These are phyloP conservation scores for Caenorhabditis sp. DNA, from an alignment of 2,888 invertebrate genomes.

Conservation along the genomic window DNA sequence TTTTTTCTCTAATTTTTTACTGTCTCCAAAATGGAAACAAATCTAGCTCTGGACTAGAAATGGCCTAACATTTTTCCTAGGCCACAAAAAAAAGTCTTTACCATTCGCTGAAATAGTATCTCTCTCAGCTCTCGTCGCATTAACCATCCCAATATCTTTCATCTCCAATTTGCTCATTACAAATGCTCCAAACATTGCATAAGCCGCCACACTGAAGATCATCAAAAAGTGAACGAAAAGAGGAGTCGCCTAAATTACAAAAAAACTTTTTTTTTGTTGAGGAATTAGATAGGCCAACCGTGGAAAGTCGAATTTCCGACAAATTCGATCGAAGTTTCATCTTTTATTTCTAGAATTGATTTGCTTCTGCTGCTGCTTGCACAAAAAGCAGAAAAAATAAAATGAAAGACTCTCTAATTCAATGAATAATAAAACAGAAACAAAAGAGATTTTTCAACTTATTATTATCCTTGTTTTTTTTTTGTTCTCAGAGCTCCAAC, in stretches of 20 bases:
- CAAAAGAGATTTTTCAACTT: neutral
- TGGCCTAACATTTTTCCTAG: no score
- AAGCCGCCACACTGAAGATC: slow-evolving; percentile 56
- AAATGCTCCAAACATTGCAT: slow-evolving; percentile 58
- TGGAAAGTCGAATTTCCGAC: neutral
- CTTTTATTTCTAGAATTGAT: no score
- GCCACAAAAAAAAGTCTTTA: no score
- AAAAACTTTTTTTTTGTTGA: neutral
- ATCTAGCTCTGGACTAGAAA: no score
- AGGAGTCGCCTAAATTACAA: slow-evolving; percentile 54
- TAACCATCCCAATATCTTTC: no score
- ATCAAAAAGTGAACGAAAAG: slow-evolving; percentile 60
- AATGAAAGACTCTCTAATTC: neutral
- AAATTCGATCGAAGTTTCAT: neutral
- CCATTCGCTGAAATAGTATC: no score
- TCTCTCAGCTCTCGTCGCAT: no score
- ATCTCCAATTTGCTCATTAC: slow-evolving; percentile 58
- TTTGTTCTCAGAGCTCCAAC: no score
- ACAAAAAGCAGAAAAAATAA: no score
- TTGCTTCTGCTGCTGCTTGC: no score
- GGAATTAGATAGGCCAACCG: neutral
- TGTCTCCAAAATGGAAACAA: no score
- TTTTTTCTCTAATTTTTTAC: no score
- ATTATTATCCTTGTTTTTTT: neutral
- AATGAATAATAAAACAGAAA: neutral